Conservation (phyloP, 1,140 invertebrate species). For the Leguminivora glycinivorella region DNA sequence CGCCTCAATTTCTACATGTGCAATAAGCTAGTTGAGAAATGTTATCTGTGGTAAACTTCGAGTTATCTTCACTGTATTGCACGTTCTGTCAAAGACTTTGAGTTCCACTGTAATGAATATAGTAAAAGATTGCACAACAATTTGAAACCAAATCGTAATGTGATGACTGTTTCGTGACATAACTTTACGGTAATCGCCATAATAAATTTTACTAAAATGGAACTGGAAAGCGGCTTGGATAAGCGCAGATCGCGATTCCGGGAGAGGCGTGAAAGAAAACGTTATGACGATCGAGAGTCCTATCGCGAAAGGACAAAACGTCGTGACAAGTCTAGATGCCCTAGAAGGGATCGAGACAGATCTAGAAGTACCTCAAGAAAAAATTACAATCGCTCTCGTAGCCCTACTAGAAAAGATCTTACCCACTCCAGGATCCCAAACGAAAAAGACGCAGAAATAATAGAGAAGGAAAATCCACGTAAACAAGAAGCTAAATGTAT, state of each 20-base stretch:
- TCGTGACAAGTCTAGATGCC: conserved; percentile 57
- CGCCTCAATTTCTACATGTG: too few relatives aligned
- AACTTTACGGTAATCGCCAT: background rate
- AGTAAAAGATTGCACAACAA: background rate
- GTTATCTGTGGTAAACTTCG: too few relatives aligned
- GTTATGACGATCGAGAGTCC: conserved; percentile 64
- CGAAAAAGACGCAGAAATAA: conserved; percentile 59
- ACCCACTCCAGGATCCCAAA: conserved; percentile 61
- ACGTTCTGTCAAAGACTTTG: too few relatives aligned
- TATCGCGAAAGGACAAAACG: conserved; percentile 66
- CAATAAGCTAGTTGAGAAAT: too few relatives aligned
- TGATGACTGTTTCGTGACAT: background rate
- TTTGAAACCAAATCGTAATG: background rate
- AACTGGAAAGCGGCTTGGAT: conserved; percentile 60
- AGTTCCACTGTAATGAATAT: too few relatives aligned
- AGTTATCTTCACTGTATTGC: too few relatives aligned
- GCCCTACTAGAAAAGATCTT: conserved; percentile 50
- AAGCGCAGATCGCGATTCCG: conserved; percentile 64
- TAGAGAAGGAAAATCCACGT: conserved; percentile 63
- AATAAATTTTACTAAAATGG: conserved; percentile 44
- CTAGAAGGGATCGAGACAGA: too few relatives aligned
- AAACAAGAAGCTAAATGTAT: conserved; percentile 73
- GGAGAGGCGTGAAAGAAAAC: conserved; percentile 63
- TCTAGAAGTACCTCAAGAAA: conserved; percentile 55
- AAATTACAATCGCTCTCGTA: conserved; percentile 54